Evolutionary conservation across 2,113 vertebrate species (phyloP), one percentile per base, ranked within the genome.

Genomic region (Dissostichus mawsoni): DNA sequence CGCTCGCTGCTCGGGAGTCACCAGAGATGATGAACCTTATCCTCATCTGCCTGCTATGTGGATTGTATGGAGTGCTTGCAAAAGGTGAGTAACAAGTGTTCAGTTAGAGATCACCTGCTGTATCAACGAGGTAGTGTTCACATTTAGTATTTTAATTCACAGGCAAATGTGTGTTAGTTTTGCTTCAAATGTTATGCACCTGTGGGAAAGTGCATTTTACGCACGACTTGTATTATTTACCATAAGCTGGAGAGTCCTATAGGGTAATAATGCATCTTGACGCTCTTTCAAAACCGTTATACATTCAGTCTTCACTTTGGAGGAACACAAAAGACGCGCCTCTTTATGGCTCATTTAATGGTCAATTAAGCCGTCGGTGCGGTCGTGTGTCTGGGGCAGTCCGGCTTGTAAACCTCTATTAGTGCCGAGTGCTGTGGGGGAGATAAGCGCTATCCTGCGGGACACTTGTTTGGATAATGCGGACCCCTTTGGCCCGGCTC

Each of bases 41-140:
- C 63, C 82, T 94, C 59, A 33, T 94, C 65, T 90, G 88, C 58
- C 75, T 95, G 78, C 76, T 95, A 29, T 94, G 90, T 94, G 95
- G 94, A 95, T 93, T 95, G 87, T 92, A 89, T 57, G 84, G 88
- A n/a, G 93, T 89, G 64, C 76, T 85, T 62, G 92, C 88, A 65
- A 94, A 92, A 89, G 94, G 95, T 96, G 76, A 94, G 94, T 87
- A 69, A n/a, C 41, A 29, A 7, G 36, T 41, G 5, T 41, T 5
- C 36, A 6, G 7, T 36, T 41, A 41, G 29, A 29, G 57, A 20
- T n/a, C 79, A 76, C 70, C 57, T 81, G 74, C 18, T 23, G 5
- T 18, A 52, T 53, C 23, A 20, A 55, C 11, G 61, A 41, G 36
- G 5, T 41, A 5, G 36, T 41, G 36, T 41, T 41, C 36, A 41